Conservation (phyloP, 2,113 vertebrate genomes). For the Otus sunia region DNA sequence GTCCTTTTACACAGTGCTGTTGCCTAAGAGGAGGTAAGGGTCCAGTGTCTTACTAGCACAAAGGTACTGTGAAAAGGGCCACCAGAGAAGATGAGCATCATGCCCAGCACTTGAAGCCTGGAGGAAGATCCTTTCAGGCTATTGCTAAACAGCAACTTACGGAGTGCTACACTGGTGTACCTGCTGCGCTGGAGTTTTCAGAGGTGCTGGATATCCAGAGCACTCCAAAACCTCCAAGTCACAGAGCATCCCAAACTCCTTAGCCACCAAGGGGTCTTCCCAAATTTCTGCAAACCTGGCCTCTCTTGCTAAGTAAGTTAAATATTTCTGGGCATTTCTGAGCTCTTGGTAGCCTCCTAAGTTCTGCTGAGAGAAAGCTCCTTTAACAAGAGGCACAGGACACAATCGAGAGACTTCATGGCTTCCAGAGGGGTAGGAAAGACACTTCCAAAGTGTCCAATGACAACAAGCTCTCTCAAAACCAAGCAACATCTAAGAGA, state of each 20-base stretch:
- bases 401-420: background rate
- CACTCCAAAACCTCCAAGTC: background rate
- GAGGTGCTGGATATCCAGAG: background rate
- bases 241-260: background rate
- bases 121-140: background rate
- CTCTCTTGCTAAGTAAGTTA: background rate
- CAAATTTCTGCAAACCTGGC: background rate
- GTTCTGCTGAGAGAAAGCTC: background rate
- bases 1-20: background rate
- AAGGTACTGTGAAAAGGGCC: background rate
- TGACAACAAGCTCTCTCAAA: background rate
- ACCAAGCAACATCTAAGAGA: accelerated
- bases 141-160: accelerated
- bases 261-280: background rate
- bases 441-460: background rate
- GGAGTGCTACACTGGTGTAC: background rate
- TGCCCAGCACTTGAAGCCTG: background rate
- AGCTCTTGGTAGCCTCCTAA: background rate
- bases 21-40: background rate
- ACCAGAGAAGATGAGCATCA: background rate
- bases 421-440: background rate
- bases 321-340: background rate
- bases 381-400: background rate
- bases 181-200: background rate
- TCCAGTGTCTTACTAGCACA: background rate